Evolutionary conservation across 2,888 invertebrate genomes (phyloP).

Genomic region (Pardosa pseudoannulata): DNA sequence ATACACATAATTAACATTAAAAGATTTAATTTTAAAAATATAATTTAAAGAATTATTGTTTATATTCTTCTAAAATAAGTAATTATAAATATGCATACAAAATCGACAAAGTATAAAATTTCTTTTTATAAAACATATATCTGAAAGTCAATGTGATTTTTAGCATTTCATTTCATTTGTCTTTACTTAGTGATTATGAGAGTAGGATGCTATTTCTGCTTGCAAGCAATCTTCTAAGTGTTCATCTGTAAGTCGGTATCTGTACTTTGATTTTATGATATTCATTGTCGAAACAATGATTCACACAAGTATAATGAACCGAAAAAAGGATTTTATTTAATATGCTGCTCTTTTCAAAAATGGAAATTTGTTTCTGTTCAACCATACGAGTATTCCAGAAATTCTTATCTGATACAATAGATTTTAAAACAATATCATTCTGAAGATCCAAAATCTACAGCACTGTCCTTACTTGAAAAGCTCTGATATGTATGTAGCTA

Average conservation of each 20-base stretch:
- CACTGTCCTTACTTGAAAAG: background rate
- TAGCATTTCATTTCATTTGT: background rate
- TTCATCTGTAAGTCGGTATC: background rate
- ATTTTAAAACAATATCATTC: background rate
- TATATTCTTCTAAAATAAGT: too few species aligned
- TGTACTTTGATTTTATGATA: too few species aligned
- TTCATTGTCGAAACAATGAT: too few species aligned
- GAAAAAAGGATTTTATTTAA: background rate
- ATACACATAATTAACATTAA: too few species aligned
- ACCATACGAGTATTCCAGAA: too few species aligned
- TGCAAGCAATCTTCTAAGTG: too few species aligned
- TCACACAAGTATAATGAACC: constrained; percentile 3
- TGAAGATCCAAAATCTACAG: too few species aligned
- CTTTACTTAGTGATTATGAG: background rate
- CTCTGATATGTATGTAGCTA: background rate
- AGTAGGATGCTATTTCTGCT: background rate
- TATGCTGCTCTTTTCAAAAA: background rate
- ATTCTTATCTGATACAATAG: background rate
- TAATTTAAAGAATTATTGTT: background rate
- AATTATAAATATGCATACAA: too few species aligned
- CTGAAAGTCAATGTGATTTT: too few species aligned
- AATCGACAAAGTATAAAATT: too few species aligned
- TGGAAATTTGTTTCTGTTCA: background rate
- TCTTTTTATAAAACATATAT: too few species aligned
- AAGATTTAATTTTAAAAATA: background rate